Conservation (phyloP, 2,113 vertebrate genomes). For the Dipodomys ordii region DNA sequence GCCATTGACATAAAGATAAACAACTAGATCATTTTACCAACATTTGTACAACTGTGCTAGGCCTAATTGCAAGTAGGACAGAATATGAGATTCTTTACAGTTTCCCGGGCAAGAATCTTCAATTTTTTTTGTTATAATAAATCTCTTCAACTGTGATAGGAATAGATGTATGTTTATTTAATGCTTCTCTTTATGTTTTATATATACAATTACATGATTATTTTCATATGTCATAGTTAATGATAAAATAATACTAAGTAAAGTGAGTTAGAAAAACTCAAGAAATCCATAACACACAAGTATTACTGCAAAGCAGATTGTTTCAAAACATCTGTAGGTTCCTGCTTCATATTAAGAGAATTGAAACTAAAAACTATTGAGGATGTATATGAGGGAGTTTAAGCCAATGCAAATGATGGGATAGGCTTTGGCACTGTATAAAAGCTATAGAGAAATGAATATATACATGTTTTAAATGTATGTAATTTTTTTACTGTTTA, state of each 20-base stretch:
- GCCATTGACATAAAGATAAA: slow-evolving; percentile 24
- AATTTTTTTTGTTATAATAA: not conserved
- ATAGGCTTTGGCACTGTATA: not conserved
- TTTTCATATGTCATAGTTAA: not conserved
- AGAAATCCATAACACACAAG: not conserved
- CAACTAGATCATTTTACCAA: not conserved
- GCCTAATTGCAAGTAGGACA: not conserved
- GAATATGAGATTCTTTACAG: slow-evolving; percentile 41
- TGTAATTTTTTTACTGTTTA: not conserved
- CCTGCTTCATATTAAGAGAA: not conserved
- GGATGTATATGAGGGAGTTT: not conserved
- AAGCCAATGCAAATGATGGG: slow-evolving; percentile 10
- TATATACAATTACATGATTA: not conserved
- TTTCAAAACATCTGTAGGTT: not conserved
- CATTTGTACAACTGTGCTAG: not conserved
- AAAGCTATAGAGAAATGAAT: slow-evolving; percentile 15
- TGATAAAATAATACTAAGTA: slow-evolving; percentile 9
- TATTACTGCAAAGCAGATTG: not conserved
- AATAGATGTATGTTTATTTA: not conserved
- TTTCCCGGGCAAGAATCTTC: not conserved
- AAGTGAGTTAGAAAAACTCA: slow-evolving; percentile 24
- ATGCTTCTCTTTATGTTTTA: not conserved
- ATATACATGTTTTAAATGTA: not conserved
- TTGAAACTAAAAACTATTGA: slow-evolving; percentile 22
- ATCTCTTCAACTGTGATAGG: not conserved